A percentile compares a stretch with the other conserved stretches of the same genome.
Conservation (phyloP, 2,888 invertebrate genomes). For the Drosophila siamana region DNA sequence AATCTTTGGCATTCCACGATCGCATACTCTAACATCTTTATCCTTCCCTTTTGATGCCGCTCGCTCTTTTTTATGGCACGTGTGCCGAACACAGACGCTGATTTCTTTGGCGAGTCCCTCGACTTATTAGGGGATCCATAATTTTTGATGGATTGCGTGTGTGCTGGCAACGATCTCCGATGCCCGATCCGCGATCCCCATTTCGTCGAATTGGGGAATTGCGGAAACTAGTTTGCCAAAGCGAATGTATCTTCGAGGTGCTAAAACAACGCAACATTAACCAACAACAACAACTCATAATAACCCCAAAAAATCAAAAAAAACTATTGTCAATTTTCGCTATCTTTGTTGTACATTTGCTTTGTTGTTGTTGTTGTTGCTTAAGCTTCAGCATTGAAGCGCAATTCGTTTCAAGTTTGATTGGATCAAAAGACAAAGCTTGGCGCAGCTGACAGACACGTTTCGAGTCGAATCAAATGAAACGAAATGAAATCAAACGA, state of each 20-base stretch:
- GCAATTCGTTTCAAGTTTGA: conserved; percentile 79
- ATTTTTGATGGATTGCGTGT: conserved; percentile 73
- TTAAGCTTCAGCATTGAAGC: conserved; percentile 68
- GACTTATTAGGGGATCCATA: conserved; percentile 42
- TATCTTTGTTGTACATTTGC: conserved; percentile 37
- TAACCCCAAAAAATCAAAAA: conserved; percentile 30
- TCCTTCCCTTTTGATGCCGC: too few species aligned
- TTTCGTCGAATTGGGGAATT: conserved; percentile 72
- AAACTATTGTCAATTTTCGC: conserved; percentile 47
- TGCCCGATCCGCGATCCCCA: too few species aligned
- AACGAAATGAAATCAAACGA: conserved; percentile 9
- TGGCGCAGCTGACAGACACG: conserved; percentile 59
- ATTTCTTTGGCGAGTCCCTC: conserved; percentile 41
- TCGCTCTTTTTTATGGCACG: conserved; percentile 62
- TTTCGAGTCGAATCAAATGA: conserved; percentile 25
- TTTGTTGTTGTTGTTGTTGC: conserved; percentile 20
- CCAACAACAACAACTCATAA: conserved; percentile 29
- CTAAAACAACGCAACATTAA: conserved; percentile 55
- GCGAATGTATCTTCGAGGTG: conserved; percentile 62
- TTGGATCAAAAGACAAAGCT: conserved; percentile 68
- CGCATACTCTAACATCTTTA: too few species aligned
- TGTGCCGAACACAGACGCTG: conserved; percentile 56
- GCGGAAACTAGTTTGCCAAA: conserved; percentile 64
- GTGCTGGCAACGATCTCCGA: conserved; percentile 26
- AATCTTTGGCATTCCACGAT: too few species aligned